Evolutionary conservation across 2,888 invertebrate genomes (phyloP).

Genomic region (Myopa tessellatipennis): DNA sequence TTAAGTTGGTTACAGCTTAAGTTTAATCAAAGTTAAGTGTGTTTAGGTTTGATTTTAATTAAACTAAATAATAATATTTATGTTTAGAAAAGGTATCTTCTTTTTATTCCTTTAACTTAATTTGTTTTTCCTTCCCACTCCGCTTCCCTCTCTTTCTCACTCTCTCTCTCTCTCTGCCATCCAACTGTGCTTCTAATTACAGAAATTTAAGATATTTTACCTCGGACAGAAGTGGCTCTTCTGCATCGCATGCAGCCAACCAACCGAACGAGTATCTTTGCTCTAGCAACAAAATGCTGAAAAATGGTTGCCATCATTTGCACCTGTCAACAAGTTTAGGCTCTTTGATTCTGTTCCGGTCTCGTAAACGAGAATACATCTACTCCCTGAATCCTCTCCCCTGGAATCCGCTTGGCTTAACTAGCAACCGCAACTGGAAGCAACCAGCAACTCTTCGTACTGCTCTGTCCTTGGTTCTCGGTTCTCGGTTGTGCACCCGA

Average conservation of each 20-base stretch:
- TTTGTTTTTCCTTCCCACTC: too few species aligned
- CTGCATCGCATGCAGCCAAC: neutral
- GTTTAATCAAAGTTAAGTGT: too few species aligned
- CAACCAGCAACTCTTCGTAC: neutral
- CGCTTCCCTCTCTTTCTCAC: too few species aligned
- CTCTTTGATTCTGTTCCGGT: neutral
- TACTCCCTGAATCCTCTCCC: neutral
- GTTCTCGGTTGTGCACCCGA: neutral
- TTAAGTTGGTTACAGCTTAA: too few species aligned
- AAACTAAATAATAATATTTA: too few species aligned
- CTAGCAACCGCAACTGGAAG: constrained; percentile 4
- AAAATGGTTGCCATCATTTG: constrained; percentile 20
- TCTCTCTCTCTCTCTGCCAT: too few species aligned
- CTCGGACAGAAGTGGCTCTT: neutral
- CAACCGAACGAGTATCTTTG: neutral
- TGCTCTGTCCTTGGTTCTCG: too few species aligned
- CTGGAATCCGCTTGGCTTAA: neutral
- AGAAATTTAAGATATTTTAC: neutral
- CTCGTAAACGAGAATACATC: neutral
- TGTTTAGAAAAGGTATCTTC: too few species aligned
- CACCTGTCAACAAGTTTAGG: constrained; percentile 15
- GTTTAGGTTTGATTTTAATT: too few species aligned
- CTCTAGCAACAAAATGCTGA: neutral
- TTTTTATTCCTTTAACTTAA: too few species aligned
- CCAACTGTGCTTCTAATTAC: neutral